Percentiles rank a stretch among this genome's conserved stretches.
Evolutionary conservation across 53 echinoderm and acorn worm genomes (phyloP).

Genomic region (Hippasteria phrygiana): DNA sequence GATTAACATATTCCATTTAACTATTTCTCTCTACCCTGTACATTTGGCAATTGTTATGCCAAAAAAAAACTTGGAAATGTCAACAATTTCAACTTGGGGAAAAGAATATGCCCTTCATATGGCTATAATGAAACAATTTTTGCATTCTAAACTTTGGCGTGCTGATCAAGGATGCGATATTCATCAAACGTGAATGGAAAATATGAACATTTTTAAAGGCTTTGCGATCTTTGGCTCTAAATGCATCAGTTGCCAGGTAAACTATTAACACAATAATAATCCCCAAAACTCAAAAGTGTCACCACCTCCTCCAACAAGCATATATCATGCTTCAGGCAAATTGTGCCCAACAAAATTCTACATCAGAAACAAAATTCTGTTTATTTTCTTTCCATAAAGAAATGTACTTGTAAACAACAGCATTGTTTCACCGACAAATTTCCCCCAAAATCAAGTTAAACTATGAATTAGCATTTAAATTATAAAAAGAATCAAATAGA

Average conservation of each 20-base stretch:
- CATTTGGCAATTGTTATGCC: not conserved
- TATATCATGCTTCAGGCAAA: no score
- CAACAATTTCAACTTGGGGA: not conserved
- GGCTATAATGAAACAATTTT: not conserved
- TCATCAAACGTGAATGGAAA: no score
- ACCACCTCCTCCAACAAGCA: no score
- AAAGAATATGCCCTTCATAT: not conserved
- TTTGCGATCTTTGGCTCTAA: no score
- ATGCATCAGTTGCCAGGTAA: no score
- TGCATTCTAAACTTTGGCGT: not conserved
- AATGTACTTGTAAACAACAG: not conserved
- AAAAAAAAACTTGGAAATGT: not conserved
- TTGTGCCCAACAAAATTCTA: not conserved
- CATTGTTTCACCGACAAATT: not conserved
- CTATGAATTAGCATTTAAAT: slow-evolving; percentile 21
- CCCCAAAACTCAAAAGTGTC: no score
- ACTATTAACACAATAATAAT: no score
- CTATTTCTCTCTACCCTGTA: slow-evolving; percentile 21
- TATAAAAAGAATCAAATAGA: slow-evolving; percentile 32
- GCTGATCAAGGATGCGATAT: no score
- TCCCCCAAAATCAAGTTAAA: slow-evolving; percentile 3
- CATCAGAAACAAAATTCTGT: not conserved
- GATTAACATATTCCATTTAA: not conserved
- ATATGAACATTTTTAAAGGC: no score
- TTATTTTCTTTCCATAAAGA: not conserved